Evolutionary conservation across 2,888 invertebrate species (phyloP).

Genomic region (Amaurobius ferox): DNA sequence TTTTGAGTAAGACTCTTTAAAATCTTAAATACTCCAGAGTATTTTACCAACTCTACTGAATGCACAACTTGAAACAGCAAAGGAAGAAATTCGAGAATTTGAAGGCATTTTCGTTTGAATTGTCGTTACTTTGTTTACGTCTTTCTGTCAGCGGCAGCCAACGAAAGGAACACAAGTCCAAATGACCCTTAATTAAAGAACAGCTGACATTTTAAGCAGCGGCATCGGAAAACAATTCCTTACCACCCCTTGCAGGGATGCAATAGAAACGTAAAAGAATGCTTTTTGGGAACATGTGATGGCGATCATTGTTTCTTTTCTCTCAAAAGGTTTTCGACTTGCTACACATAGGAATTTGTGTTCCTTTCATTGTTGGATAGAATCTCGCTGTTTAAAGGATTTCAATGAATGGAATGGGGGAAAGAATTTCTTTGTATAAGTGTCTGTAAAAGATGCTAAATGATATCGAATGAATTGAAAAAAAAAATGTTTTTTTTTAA

Average conservation of each 20-base stretch:
- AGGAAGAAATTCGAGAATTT: too few relatives aligned
- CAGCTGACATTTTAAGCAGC: conserved; percentile 67
- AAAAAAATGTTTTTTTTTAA: too few relatives aligned
- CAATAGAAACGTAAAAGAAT: conserved; percentile 21
- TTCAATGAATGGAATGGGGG: background rate
- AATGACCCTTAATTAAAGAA: conserved; percentile 70
- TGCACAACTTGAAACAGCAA: too few relatives aligned
- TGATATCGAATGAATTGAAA: too few relatives aligned
- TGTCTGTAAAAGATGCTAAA: background rate
- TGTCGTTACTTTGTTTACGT: conserved; percentile 58
- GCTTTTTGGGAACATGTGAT: conserved; percentile 41
- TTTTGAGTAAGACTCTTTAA: too few relatives aligned
- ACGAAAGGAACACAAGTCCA: conserved; percentile 35
- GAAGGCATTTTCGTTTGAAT: conserved; percentile 62
- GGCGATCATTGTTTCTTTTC: conserved; percentile 9
- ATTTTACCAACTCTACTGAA: too few relatives aligned
- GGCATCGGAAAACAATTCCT: conserved; percentile 66
- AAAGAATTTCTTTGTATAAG: background rate
- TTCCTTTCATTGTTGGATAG: background rate
- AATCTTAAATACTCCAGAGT: too few relatives aligned
- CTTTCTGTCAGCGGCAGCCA: conserved; percentile 59
- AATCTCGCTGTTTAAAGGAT: background rate
- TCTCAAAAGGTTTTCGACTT: background rate
- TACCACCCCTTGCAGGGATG: conserved; percentile 42
- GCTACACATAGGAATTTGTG: background rate